A percentile compares a stretch with the other conserved stretches of the same genome.
phyloP scores from a whole-genome alignment of 2,888 invertebrate genomes.

The Anticlea derivata region DNA sequence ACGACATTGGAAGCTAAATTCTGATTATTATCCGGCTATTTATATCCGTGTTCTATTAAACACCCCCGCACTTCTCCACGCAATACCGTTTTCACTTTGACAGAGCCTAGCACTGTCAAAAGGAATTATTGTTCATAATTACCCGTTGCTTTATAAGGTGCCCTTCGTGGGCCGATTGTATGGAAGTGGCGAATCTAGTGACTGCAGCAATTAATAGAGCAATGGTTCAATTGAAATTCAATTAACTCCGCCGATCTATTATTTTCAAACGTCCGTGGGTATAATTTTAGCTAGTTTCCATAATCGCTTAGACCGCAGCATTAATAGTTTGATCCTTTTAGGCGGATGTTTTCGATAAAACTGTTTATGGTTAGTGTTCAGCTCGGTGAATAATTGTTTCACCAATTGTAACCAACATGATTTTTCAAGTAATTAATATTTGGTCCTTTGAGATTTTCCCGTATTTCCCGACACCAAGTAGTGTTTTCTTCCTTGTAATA shows the following conservation, averaged over 20 bases:
- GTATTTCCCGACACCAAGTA: too few relatives aligned
- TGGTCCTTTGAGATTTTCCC: too few relatives aligned
- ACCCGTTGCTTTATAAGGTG: constrained; percentile 44
- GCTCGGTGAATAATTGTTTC: too few relatives aligned
- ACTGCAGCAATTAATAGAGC: constrained; percentile 24
- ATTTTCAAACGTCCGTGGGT: background rate
- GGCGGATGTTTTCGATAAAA: background rate
- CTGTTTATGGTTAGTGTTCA: too few relatives aligned
- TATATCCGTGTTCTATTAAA: too few relatives aligned
- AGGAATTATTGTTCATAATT: constrained; percentile 49
- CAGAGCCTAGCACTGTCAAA: constrained; percentile 29
- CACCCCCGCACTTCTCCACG: background rate
- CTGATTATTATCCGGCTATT: too few relatives aligned
- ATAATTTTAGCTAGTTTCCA: background rate
- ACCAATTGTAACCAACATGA: too few relatives aligned
- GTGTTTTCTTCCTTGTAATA: background rate
- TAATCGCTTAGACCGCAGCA: too few relatives aligned
- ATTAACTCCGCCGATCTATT: too few relatives aligned
- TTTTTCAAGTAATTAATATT: too few relatives aligned
- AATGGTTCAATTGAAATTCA: constrained; percentile 19
- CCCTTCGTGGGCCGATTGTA: constrained; percentile 45
- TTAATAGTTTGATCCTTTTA: too few relatives aligned
- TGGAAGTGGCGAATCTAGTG: constrained; percentile 29
- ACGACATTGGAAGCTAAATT: too few relatives aligned
- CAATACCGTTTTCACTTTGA: constrained; percentile 1